These are phyloP conservation scores for Argopecten irradians DNA, from an alignment of 1,140 invertebrate species.

Conservation along the genomic window DNA sequence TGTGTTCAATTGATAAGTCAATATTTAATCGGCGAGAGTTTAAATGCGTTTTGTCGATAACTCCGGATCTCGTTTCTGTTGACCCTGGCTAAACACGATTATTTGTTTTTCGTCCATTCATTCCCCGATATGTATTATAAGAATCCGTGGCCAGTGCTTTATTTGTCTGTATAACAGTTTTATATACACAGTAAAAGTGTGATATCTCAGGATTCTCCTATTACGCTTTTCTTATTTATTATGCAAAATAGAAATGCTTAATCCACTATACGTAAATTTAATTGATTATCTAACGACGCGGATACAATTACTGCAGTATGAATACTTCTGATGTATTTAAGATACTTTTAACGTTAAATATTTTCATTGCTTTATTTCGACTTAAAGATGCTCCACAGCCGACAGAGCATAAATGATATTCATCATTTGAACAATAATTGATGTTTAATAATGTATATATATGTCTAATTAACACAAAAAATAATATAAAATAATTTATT, in stretches of 20 bases:
- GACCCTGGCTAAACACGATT: background rate
- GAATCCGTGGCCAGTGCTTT: background rate
- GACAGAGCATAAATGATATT: too few species aligned
- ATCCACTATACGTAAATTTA: too few species aligned
- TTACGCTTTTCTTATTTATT: background rate
- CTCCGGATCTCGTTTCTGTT: background rate
- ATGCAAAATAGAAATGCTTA: background rate
- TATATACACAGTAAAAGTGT: background rate
- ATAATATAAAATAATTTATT: too few species aligned
- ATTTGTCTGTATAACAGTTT: background rate
- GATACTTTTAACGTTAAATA: too few species aligned
- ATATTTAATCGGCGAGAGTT: background rate
- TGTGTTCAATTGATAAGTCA: slow-evolving; percentile 3
- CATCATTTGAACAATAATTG: too few species aligned
- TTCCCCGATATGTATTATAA: background rate
- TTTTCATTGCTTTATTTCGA: too few species aligned
- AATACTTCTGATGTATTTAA: too few species aligned
- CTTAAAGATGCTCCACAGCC: too few species aligned
- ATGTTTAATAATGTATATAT: too few species aligned
- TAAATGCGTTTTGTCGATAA: slow-evolving; percentile 10
- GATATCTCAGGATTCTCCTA: background rate
- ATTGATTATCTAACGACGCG: too few species aligned
- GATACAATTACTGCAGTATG: too few species aligned
- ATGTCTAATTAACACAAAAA: too few species aligned
- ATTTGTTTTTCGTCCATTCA: slow-evolving; percentile 2